These are phyloP conservation scores for Enteromius unitaeniatus DNA, from an alignment of 2,797 vertebrate species.

Conservation along the genomic window DNA sequence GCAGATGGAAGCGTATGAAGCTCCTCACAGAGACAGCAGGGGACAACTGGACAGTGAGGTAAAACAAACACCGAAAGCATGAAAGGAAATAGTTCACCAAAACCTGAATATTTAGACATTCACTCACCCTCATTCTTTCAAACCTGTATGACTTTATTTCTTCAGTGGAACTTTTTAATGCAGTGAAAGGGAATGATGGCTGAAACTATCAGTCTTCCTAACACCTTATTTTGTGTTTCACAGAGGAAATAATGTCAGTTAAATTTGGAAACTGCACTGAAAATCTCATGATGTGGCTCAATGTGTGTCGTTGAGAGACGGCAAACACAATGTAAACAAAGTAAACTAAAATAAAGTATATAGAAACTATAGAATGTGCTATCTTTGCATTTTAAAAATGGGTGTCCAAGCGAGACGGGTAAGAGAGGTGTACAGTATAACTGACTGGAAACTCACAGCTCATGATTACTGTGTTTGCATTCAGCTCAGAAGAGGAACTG, in stretches of 20 bases:
- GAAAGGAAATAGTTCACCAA: not conserved
- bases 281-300: not conserved
- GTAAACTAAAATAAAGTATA: not conserved
- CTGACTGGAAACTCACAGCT: not conserved
- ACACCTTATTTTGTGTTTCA: not conserved
- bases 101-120: not conserved
- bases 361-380: not conserved
- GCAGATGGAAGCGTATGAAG: conserved; percentile 97
- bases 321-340: not conserved
- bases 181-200: not conserved
- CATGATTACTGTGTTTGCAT: not conserved
- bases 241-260: not conserved
- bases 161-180: not conserved
- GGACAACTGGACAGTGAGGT: conserved; percentile 92
- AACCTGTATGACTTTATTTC: not conserved
- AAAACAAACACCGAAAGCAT: conserved; percentile 6
- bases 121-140: not conserved
- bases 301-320: not conserved
- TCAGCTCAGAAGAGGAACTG: conserved; percentile 4
- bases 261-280: not conserved
- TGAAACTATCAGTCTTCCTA: not conserved
- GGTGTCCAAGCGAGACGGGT: not conserved
- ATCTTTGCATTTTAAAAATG: not conserved
- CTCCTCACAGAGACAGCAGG: conserved; percentile 88
- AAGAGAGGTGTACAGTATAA: not conserved